phyloP scores from a whole-genome alignment of 2,888 invertebrate species.

The Harmothoe impar region DNA sequence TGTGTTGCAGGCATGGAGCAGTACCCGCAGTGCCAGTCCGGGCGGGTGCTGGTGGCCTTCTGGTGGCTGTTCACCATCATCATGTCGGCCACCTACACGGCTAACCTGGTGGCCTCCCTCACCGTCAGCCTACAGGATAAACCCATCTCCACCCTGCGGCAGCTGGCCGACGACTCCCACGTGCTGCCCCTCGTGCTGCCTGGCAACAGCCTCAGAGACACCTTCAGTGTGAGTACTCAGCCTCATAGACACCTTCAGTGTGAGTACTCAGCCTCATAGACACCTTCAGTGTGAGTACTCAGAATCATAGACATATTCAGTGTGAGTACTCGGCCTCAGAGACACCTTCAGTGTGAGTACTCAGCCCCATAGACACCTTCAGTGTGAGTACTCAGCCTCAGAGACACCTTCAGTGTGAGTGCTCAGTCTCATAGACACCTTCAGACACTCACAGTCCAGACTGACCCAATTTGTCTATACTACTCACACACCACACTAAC shows the following conservation, averaged over 20 bases:
- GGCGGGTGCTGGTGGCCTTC: constrained; percentile 38
- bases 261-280: no score
- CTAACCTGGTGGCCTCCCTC: constrained; percentile 47
- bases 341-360: constrained; percentile 1
- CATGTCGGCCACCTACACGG: constrained; percentile 57
- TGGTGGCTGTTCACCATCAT: constrained; percentile 56
- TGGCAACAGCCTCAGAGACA: constrained; percentile 23
- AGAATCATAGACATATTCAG: no score
- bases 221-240: background rate
- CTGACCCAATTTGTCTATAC: no score
- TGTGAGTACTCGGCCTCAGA: constrained; percentile 6
- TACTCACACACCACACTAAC: no score
- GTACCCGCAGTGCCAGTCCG: constrained; percentile 28
- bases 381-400: no score
- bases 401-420: background rate
- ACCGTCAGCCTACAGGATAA: constrained; percentile 18
- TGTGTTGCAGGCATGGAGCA: constrained; percentile 45
- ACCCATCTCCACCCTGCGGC: constrained; percentile 30
- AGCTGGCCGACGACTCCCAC: constrained; percentile 13
- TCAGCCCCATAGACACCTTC: background rate
- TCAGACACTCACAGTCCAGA: no score
- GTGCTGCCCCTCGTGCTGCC: constrained; percentile 16
- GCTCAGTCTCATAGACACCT: no score
- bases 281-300: no score
- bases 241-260: background rate